These are phyloP conservation scores for Nebria salina DNA, from an alignment of 2,888 invertebrate genomes.

Conservation along the genomic window DNA sequence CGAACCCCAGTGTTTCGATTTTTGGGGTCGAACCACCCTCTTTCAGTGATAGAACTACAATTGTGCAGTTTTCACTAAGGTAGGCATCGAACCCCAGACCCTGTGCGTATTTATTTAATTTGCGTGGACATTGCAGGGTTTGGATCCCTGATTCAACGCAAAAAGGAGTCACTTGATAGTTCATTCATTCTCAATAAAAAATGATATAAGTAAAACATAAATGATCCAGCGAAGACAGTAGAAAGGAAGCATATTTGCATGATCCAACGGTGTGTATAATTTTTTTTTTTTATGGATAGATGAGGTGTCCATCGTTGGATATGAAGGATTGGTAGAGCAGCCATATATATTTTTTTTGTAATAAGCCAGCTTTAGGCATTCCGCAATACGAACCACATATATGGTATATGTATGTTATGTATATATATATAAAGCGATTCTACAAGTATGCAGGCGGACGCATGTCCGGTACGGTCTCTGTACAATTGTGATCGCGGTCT, in stretches of 20 bases:
- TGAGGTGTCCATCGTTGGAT: slow-evolving; percentile 47
- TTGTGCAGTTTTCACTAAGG: background rate
- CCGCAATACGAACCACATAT: slow-evolving; percentile 50
- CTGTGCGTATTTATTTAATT: slow-evolving; percentile 3
- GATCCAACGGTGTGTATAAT: slow-evolving; percentile 43
- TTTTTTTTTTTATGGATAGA: slow-evolving; percentile 20
- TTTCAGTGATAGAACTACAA: background rate
- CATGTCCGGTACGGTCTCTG: slow-evolving; percentile 27
- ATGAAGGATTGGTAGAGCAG: slow-evolving; percentile 22
- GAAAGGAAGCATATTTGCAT: slow-evolving; percentile 40
- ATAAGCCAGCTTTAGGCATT: slow-evolving; percentile 59
- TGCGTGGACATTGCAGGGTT: background rate
- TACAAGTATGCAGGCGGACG: slow-evolving; percentile 39
- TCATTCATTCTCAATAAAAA: slow-evolving; percentile 44
- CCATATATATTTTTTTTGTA: background rate
- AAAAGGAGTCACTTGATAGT: slow-evolving; percentile 19
- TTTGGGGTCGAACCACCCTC: no score
- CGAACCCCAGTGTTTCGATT: no score
- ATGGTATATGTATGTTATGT: slow-evolving; percentile 56
- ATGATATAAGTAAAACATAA: slow-evolving; percentile 44
- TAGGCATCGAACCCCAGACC: background rate
- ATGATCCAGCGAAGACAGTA: slow-evolving; percentile 48
- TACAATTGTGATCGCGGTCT: slow-evolving; percentile 38
- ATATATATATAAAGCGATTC: slow-evolving; percentile 37
- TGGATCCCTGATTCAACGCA: background rate